Evolutionary conservation across 2,888 invertebrate genomes (phyloP), one percentile per base, ranked within the genome.

Genomic region (Eueremaeus valkanovi): DNA sequence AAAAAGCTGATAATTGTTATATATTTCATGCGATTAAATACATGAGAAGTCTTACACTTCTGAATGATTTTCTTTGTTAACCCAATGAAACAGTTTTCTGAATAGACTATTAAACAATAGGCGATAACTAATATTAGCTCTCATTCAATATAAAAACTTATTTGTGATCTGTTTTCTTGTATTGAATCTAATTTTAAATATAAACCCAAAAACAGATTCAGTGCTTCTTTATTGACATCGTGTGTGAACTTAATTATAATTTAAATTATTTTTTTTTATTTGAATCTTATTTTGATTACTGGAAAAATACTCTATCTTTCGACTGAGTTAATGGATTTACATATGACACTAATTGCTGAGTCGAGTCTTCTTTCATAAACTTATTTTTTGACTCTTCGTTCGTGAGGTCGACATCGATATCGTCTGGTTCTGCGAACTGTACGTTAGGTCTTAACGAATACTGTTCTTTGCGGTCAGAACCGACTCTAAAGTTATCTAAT

Each of bases 351-450:
- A 61, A 61, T 29, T 61, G 31, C 11, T 61, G 61, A 33, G 31
- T 61, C 13, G 33, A 61, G 16, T 16, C 3, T 3, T 8, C n/a
- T 33, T 36, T 36, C 8, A n/a, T 11, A 18, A 66, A 33, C 9
- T 31, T 66, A 8, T 66, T 33, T 21, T 11, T 29, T 21, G 63
- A 36, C 36, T 66, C 63, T 1, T 66, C 63, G 16, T 66, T 21
- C 36, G 33, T 21, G 21, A 66, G 63, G 36, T 66, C 63, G 63
- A 66, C 63, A 36, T 66, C 63, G 29, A 66, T 66, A 13, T 66
- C 36, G 2, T 66, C 63, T n/a, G n/a, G n/a, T n/a, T n/a, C n/a
- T n/a, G n/a, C 63, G 21, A 21, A 36, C 8, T 33, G 9, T 6
- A 21, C 21, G 8, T 66, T 21, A 29, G 33, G 36, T 21, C 9